Conservation (phyloP, 2,113 vertebrate genomes). For the Sorex araneus region DNA sequence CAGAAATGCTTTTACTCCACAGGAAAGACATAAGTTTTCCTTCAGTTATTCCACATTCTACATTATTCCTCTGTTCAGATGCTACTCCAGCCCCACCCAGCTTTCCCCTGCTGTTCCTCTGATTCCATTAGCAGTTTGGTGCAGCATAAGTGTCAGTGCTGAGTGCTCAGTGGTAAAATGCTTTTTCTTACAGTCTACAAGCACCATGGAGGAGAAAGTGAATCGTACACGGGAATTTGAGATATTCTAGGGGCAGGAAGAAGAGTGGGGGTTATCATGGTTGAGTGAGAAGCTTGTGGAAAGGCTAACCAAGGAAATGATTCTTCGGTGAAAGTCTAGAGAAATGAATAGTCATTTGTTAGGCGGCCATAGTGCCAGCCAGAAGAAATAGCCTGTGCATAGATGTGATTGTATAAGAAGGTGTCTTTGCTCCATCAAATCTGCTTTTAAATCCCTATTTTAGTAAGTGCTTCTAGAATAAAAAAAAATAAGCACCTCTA, state of each 20-base stretch:
- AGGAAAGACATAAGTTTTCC: background rate
- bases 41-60: background rate
- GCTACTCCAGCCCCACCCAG: background rate
- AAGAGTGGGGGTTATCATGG: too few species aligned
- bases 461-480: background rate
- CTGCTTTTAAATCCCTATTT: background rate
- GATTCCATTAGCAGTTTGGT: background rate
- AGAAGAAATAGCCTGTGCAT: background rate
- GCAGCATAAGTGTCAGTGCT: background rate
- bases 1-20: constrained; percentile 11
- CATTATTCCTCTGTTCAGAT: background rate
- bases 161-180: background rate
- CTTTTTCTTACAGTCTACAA: background rate
- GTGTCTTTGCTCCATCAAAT: background rate
- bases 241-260: background rate
- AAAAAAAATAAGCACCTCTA: background rate
- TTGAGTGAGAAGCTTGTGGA: background rate
- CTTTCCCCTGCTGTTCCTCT: background rate
- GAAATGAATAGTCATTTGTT: background rate
- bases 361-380: background rate
- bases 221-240: background rate
- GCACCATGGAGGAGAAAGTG: background rate
- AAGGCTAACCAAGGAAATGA: background rate
- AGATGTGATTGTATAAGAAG: background rate
- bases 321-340: background rate